Base-by-base conservation (phyloP, 2,797 vertebrate genomes). In the Onychomys torridus region DNA sequence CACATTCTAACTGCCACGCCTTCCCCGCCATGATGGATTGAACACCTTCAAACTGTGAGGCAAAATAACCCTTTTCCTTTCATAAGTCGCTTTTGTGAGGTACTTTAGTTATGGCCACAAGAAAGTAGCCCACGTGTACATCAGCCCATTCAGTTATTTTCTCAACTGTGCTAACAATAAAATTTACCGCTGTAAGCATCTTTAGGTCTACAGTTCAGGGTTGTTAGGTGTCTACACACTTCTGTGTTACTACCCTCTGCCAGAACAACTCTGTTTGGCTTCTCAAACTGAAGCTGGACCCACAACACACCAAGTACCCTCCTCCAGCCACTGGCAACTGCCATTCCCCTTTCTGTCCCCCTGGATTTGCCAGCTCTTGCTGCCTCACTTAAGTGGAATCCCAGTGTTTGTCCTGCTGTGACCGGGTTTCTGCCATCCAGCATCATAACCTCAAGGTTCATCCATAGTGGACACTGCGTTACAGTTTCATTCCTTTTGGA, bases 241-340 rank as follows among this genome's bases (percentile, higher is more conserved):
- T 37, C 5, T 25, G 40, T 1, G 43, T 3, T 3, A 1, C 32
- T 43, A 37, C 34, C 32, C 1, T 13, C 52, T 40, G 11, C 21
- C 37, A 5, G 69, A 73, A 1, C 59, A 61, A 14, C 4, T 23
- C 12, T 37, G 13, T 52, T 32, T 8, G 37, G 29, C 40, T 43
- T 19, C 37, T 37, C 19, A 75, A 82, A 21, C 4, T 0, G 40
- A 69, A 90, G 71, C 61, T 13, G 59, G 11, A 23, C 27, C 43
- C 40, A 11, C 2, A 2, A 67, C 59, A 27, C 6, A 17, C 2
- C 1, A 49, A 40, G 63, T 13, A 9, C 5, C 8, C 14, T 6
- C 34, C 55, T 27, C 1, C 3, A 0, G 40, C 32, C 16, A n/a
- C 49, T 0, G 6, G 29, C 34, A 55, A 16, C 65, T 6, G 1